Percentiles rank a stretch among this genome's conserved stretches.
Conservation (phyloP, 2,888 invertebrate species). For the Philopedon plagiatum region DNA sequence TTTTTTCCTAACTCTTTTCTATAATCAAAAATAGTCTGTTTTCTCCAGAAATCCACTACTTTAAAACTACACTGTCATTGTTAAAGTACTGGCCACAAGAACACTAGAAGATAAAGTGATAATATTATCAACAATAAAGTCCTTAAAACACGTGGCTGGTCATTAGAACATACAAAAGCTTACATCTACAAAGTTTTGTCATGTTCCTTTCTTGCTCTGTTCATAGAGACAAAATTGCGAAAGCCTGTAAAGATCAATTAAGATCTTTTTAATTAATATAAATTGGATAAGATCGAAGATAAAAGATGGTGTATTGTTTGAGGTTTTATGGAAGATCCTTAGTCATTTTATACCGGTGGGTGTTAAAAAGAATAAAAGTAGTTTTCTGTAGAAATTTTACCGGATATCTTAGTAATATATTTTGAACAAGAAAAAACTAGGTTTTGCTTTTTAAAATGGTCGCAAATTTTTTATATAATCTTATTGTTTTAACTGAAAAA, state of each 20-base stretch:
- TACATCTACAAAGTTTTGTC: slow-evolving; percentile 32
- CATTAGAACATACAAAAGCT: slow-evolving; percentile 4
- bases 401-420: too few relatives aligned
- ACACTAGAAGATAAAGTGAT: neutral
- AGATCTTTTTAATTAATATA: slow-evolving; percentile 50
- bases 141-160: neutral
- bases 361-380: neutral
- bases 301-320: slow-evolving; percentile 40
- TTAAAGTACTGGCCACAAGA: too few relatives aligned
- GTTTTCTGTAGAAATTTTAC: neutral
- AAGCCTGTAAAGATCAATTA: slow-evolving; percentile 45
- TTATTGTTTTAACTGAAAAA: too few relatives aligned
- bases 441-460: too few relatives aligned
- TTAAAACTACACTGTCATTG: too few relatives aligned
- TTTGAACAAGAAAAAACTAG: too few relatives aligned
- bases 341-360: slow-evolving; percentile 31
- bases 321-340: slow-evolving; percentile 10
- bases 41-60: too few relatives aligned
- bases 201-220: slow-evolving; percentile 30
- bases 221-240: slow-evolving; percentile 36
- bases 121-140: neutral
- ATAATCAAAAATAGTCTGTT: too few relatives aligned
- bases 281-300: slow-evolving; percentile 44
- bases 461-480: too few relatives aligned
- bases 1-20: too few relatives aligned